Conservation (phyloP, 2,113 vertebrate genomes). For the Natator depressus region DNA sequence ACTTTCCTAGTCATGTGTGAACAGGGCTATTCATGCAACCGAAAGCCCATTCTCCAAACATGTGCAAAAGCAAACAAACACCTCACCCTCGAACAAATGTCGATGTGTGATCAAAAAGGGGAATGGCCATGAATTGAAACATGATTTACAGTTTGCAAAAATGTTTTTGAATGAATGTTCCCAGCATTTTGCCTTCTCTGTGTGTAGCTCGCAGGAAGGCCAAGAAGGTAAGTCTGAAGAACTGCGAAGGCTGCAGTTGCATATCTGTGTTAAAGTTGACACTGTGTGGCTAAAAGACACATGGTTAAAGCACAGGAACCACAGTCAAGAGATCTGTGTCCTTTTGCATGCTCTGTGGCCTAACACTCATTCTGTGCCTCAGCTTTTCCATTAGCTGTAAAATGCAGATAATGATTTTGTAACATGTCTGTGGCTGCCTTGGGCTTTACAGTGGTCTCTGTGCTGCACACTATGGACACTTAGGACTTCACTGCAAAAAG, state of each 20-base stretch:
- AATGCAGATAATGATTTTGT: not conserved
- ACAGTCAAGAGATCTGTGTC: not conserved
- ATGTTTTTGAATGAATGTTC: no score
- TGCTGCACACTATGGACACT: not conserved
- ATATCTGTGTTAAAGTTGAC: no score
- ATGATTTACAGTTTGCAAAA: no score
- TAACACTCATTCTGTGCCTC: not conserved
- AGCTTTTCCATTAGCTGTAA: not conserved
- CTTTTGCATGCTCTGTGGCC: not conserved
- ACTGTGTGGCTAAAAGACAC: not conserved
- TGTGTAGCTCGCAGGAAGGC: not conserved
- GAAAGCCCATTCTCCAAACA: no score
- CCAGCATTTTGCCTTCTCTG: no score
- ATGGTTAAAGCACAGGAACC: not conserved
- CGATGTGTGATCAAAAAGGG: not conserved
- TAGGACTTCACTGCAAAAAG: not conserved
- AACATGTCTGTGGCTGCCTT: not conserved
- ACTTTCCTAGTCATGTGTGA: no score
- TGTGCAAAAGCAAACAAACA: not conserved
- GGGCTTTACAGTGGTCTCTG: not conserved
- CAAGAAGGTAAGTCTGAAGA: not conserved
- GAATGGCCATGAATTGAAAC: not conserved
- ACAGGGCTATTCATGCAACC: no score
- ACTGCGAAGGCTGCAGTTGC: not conserved
- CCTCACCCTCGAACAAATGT: not conserved